Evolutionary conservation across 2,888 invertebrate genomes (phyloP), one percentile per base, ranked within the genome.

Genomic region (Elegia similella): DNA sequence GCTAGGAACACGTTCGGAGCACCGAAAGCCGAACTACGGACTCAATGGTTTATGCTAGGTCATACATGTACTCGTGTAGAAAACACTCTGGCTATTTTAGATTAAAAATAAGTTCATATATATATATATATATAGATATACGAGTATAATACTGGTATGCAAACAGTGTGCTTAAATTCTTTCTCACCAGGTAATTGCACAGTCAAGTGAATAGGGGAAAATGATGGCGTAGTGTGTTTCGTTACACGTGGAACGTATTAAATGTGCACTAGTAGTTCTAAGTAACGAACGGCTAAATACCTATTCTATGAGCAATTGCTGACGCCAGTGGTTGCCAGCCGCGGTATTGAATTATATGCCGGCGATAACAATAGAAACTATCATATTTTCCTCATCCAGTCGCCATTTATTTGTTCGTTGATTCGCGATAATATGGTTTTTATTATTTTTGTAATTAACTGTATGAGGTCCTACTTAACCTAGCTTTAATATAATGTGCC

Each of bases 221-320:
- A 82, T 75, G 80, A 80, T 79, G 80, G 76, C 72, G 65, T 62
- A 65, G 68, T 62, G 66, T 65, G 71, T 62, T 69, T 62, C 59
- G 60, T 61, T 78, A 76, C 85, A 84, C 86, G 86, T 84, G 85
- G 84, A 79, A 69, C 70, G 62, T 65, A 75, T 34, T 38, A 12
- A 54, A 43, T 32, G 15, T 30, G 53, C 29, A 53, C n/a, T 42
- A 52, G 15, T 42, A 47, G 67, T 86, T 83, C 83, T 71, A 59
- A 76, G 85, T 83, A 84, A 70, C 65, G 60, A 50, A 64, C 63
- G 70, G 66, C 69, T 61, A 63, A 66, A 70, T 75, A 73, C 70
- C 68, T 73, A 67, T 62, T 58, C 56, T 58, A 60, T 70, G 69
- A 67, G 68, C 34, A 57, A 44, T 16, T 64, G 71, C 70, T 73